These are phyloP conservation scores for Rhinoraja longicauda DNA, from an alignment of 2,797 vertebrate genomes.

Conservation along the genomic window DNA sequence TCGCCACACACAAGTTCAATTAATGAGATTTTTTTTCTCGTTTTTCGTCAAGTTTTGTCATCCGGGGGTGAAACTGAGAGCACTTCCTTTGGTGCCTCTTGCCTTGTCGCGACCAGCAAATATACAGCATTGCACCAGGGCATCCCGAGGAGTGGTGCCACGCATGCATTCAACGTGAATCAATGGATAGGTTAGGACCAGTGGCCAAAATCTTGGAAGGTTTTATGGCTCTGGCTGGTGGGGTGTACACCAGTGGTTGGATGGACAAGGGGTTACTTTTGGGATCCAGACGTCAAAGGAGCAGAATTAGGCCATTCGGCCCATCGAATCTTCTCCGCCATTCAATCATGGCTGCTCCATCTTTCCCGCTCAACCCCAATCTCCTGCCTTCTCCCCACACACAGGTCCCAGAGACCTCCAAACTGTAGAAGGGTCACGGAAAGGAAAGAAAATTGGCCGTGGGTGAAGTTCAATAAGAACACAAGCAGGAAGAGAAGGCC, in stretches of 20 bases:
- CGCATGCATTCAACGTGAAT: background rate
- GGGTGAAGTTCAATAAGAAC: background rate
- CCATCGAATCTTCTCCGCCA: too few species aligned
- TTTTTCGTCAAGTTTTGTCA: background rate
- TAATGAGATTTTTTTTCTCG: background rate
- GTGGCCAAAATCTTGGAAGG: background rate
- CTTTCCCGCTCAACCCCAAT: too few species aligned
- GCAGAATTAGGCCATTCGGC: too few species aligned
- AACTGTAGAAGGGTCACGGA: background rate
- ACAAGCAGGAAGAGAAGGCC: too few species aligned
- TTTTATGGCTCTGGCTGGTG: background rate
- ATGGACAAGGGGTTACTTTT: too few species aligned
- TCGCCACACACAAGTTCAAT: background rate
- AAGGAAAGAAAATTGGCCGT: background rate
- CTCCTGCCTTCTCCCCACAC: too few species aligned
- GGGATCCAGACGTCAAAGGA: too few species aligned
- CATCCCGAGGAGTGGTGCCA: background rate
- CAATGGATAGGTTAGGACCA: background rate
- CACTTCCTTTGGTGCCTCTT: background rate
- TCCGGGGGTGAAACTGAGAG: background rate
- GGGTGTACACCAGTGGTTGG: too few species aligned
- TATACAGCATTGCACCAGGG: background rate
- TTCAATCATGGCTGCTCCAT: too few species aligned
- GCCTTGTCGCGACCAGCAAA: background rate
- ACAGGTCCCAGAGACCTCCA: background rate